Evolutionary conservation across 2,113 vertebrate genomes (phyloP), one percentile per base, ranked within the genome.

Genomic region (Orcinus orca): DNA sequence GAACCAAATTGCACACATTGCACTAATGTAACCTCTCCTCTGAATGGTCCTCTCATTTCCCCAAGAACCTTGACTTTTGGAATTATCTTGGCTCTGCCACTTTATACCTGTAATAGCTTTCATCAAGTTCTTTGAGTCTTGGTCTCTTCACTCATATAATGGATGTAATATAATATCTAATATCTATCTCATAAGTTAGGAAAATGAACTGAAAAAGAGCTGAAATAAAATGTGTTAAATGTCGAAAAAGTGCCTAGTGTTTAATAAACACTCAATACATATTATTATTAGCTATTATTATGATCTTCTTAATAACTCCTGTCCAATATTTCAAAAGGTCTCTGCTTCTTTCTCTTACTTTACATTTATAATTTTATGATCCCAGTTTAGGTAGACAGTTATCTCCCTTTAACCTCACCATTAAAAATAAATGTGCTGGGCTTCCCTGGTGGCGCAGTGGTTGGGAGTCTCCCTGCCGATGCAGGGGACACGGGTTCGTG

Each of bases 361-460:
- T 85, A 63, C 14, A 68, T 41, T 73, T 93, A 76, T 70, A 81
- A 81, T 83, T 79, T 82, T 89, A 63, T 79, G 44, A 96, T 67
- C 50, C 15, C 55, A 83, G 77, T 67, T 80, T 74, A 60, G 33
- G 15, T 71, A 21, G 63, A 85, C 95, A 94, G 67, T 13, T 31
- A 20, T 74, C 50, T 88, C 20, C 38, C 15, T 76, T 83, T 68
- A 55, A 88, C 82, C 12, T 76, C 25, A 50, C 63, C 29, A 65
- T 65, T 65, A 65, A 65, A 41, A 71, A 71, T 38, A 71, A 70
- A 6, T 36, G n/a, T 70, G 3, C 47, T 50, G 47, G 47, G 47
- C 47, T 50, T 50, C 47, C 47, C 47, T 13, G 47, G 12, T 50
- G 47, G 47, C 47, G 10, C 47, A 12, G 47, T 50, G 47, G 47